Evolutionary conservation across 2,113 vertebrate genomes (phyloP).

Genomic region (Daboia siamensis): DNA sequence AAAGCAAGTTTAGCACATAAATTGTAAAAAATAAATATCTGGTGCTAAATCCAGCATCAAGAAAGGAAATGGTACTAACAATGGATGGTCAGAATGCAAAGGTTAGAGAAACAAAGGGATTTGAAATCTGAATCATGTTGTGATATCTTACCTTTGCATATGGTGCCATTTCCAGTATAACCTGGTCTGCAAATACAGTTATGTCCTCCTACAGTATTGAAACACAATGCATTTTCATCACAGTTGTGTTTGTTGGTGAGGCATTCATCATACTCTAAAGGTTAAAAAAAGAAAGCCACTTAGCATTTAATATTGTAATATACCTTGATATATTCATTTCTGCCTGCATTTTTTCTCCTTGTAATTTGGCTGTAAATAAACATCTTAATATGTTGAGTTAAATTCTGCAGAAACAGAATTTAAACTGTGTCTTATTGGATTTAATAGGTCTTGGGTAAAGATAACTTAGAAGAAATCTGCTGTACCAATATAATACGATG

Average conservation of each 20-base stretch:
- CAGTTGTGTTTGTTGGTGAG: constrained; percentile 90
- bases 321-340: neutral
- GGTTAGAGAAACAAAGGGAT: neutral
- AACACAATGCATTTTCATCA: constrained; percentile 92
- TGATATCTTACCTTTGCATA: constrained; percentile 85
- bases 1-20: neutral
- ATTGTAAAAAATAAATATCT: neutral
- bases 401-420: neutral
- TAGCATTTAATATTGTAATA: neutral
- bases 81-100: neutral
- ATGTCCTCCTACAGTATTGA: constrained; percentile 95
- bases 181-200: constrained; percentile 95
- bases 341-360: neutral
- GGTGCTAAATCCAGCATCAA: neutral
- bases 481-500: neutral
- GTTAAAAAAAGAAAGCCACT: constrained; percentile 29
- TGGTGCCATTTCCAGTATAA: constrained; percentile 90
- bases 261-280: constrained; percentile 93
- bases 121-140: neutral
- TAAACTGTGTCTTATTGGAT: neutral
- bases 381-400: neutral
- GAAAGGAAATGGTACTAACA: neutral
- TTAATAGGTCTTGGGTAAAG: neutral
- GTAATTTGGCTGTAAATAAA: neutral
- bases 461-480: neutral